Evolutionary conservation across 2,113 vertebrate genomes (phyloP).

Genomic region (Tetraodon nigroviridis): DNA sequence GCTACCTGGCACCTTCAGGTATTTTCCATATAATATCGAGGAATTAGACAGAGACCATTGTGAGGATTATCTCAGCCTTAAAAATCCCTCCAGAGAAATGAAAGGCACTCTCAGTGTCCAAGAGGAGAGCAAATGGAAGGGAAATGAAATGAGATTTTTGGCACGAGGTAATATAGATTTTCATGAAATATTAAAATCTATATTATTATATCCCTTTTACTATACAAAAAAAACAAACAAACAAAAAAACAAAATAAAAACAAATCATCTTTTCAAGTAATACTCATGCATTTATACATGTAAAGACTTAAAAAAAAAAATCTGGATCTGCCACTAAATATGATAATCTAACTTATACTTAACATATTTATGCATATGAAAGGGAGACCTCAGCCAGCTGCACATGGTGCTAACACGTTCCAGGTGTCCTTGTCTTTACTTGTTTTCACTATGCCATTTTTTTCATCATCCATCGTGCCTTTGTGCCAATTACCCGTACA

Average conservation of each 20-base stretch:
- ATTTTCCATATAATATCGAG: slow-evolving; percentile 67
- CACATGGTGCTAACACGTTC: slow-evolving; percentile 28
- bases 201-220: background rate
- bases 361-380: too few species aligned
- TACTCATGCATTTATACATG: background rate
- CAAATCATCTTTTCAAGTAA: too few species aligned
- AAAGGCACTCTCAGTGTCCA: slow-evolving; percentile 9
- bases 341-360: background rate
- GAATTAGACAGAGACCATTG: slow-evolving; percentile 59
- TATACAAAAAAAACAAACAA: too few species aligned
- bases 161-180: background rate
- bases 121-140: slow-evolving; percentile 10
- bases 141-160: slow-evolving; percentile 19
- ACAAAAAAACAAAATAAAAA: too few species aligned
- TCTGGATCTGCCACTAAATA: background rate
- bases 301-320: too few species aligned
- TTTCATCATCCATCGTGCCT: slow-evolving; percentile 30
- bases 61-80: slow-evolving; percentile 42
- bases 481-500: slow-evolving; percentile 32
- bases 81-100: slow-evolving; percentile 28
- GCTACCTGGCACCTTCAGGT: slow-evolving; percentile 66
- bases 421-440: slow-evolving; percentile 26
- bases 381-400: slow-evolving; percentile 19
- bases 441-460: slow-evolving; percentile 12
- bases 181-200: too few species aligned